A percentile compares a stretch with the other conserved stretches of the same genome.
Conservation (phyloP, 2,113 vertebrate species). For the Antigone vipio region DNA sequence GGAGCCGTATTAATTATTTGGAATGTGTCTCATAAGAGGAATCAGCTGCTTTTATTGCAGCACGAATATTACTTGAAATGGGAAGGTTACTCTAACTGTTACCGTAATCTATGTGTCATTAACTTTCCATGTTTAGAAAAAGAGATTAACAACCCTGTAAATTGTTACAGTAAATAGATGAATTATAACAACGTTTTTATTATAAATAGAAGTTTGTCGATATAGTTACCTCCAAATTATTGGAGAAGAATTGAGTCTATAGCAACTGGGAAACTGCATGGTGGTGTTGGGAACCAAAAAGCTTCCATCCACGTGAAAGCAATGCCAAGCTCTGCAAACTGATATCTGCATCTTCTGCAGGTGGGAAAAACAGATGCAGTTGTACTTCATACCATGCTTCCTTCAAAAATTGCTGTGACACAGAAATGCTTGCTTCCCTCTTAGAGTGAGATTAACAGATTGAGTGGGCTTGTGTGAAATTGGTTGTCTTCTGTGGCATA, state of each 20-base stretch:
- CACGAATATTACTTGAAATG: constrained; percentile 73
- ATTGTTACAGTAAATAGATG: constrained; percentile 67
- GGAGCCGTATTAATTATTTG: constrained; percentile 82
- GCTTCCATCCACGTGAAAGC: not conserved
- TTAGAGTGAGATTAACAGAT: not conserved
- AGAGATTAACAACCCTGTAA: constrained; percentile 74
- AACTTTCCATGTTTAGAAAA: constrained; percentile 76
- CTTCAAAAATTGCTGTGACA: not conserved
- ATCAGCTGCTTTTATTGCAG: constrained; percentile 75
- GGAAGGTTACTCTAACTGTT: constrained; percentile 76
- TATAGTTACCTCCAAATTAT: not conserved
- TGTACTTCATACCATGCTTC: not conserved
- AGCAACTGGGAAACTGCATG: not conserved
- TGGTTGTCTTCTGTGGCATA: not conserved
- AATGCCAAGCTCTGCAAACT: not conserved
- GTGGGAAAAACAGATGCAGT: not conserved
- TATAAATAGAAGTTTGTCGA: constrained; percentile 8
- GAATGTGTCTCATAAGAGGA: constrained; percentile 79
- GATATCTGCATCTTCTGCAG: not conserved
- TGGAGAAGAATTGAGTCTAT: not conserved
- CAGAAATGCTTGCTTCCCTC: not conserved
- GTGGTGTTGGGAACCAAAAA: not conserved
- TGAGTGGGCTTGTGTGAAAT: not conserved
- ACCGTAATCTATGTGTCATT: constrained; percentile 77
- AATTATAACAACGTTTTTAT: constrained; percentile 59